Evolutionary conservation across 1,140 invertebrate species (phyloP).

Genomic region (Procambarus virginalis): DNA sequence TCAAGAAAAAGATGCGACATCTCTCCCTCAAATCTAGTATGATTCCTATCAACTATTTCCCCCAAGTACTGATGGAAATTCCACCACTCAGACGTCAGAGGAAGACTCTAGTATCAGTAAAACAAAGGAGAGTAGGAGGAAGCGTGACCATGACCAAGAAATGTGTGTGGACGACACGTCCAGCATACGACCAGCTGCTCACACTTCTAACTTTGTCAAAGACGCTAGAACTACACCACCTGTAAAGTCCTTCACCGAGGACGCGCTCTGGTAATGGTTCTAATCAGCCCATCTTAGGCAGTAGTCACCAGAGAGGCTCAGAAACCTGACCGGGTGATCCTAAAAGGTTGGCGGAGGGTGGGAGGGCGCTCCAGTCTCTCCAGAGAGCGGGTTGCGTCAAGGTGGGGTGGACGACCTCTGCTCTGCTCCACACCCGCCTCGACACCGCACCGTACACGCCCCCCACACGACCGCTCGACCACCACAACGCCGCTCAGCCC

Average conservation of each 20-base stretch:
- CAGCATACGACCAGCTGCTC: too few species aligned
- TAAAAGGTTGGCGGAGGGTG: conserved; percentile 48
- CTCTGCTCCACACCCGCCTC: neutral
- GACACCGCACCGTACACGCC: too few species aligned
- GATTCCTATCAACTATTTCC: neutral
- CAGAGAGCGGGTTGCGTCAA: conserved; percentile 31
- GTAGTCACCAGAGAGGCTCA: conserved; percentile 32
- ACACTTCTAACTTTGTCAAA: too few species aligned
- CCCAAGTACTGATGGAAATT: neutral
- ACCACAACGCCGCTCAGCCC: too few species aligned
- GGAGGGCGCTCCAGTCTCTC: conserved; percentile 43
- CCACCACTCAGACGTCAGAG: neutral
- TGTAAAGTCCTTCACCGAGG: neutral
- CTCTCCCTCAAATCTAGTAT: neutral
- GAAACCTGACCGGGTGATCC: conserved; percentile 60
- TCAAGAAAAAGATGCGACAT: neutral
- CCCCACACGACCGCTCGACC: neutral
- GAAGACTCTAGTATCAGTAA: neutral
- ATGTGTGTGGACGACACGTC: neutral
- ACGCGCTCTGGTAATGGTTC: conserved; percentile 12
- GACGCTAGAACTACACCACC: neutral
- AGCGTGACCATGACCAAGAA: neutral
- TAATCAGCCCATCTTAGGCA: conserved; percentile 31
- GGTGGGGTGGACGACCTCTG: conserved; percentile 12
- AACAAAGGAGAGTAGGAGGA: neutral